Evolutionary conservation across 1,140 invertebrate genomes (phyloP).

Genomic region (Trichonephila clavipes): DNA sequence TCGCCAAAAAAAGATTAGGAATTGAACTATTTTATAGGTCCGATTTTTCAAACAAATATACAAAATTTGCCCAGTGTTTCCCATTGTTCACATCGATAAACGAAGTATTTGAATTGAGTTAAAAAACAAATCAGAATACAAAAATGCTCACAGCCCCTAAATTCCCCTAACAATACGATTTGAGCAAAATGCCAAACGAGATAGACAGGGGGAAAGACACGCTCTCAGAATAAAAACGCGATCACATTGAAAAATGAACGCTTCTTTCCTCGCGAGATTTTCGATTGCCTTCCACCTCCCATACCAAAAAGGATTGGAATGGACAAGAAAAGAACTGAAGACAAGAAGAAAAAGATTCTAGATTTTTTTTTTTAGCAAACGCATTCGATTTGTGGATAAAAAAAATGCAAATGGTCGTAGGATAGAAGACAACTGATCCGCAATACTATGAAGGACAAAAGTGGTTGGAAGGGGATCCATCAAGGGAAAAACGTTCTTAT

Average conservation of each 20-base stretch:
- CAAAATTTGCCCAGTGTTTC: background rate
- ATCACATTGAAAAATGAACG: slow-evolving; percentile 54
- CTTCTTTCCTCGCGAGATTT: background rate
- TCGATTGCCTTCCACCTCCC: background rate
- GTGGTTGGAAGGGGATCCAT: background rate
- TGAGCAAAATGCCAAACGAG: background rate
- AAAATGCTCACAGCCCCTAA: background rate
- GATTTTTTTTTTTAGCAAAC: background rate
- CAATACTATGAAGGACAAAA: background rate
- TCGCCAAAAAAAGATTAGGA: no score
- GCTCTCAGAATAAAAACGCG: background rate
- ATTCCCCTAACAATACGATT: background rate
- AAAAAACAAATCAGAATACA: background rate
- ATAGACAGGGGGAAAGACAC: background rate
- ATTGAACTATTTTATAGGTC: no score
- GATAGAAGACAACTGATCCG: background rate
- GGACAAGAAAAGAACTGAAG: background rate
- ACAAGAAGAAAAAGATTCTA: background rate
- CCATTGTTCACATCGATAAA: background rate
- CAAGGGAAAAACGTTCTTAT: slow-evolving; percentile 4
- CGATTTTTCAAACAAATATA: background rate
- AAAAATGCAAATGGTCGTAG: slow-evolving; percentile 29
- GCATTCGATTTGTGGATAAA: slow-evolving; percentile 23
- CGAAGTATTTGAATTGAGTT: background rate
- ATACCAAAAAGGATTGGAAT: background rate